Percentiles rank a stretch among this genome's conserved stretches.
Evolutionary conservation across 1,140 invertebrate species (phyloP).

Genomic region (Dendroctonus valens): DNA sequence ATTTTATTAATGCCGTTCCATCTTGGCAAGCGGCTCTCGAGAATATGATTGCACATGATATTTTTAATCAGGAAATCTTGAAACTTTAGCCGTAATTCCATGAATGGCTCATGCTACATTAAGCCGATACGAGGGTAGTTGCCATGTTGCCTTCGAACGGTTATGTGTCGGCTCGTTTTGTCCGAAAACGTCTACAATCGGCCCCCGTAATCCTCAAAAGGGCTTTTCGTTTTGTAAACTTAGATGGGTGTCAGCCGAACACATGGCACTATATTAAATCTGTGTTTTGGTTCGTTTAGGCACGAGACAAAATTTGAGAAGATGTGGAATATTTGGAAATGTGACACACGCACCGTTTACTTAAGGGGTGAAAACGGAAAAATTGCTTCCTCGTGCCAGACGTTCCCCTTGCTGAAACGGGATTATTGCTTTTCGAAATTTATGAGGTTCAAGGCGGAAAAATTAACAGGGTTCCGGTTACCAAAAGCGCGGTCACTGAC

Average conservation of each 20-base stretch:
- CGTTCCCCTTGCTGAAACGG: slow-evolving; percentile 15
- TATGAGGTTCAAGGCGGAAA: slow-evolving; percentile 14
- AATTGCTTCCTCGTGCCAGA: slow-evolving; percentile 27
- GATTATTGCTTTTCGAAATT: slow-evolving; percentile 23
- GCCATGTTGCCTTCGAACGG: too few species aligned
- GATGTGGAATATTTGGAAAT: slow-evolving; percentile 31
- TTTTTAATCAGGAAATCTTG: slow-evolving; percentile 30
- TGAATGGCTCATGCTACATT: slow-evolving; percentile 6
- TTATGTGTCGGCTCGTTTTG: not conserved
- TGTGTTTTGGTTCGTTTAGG: slow-evolving; percentile 29
- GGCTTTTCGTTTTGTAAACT: slow-evolving; percentile 21
- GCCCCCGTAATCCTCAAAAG: not conserved
- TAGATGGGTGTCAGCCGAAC: slow-evolving; percentile 18
- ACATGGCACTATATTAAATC: slow-evolving; percentile 29
- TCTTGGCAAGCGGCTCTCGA: slow-evolving; percentile 28
- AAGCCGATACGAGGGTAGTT: not conserved
- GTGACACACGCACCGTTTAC: slow-evolving; percentile 30
- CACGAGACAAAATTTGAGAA: slow-evolving; percentile 28
- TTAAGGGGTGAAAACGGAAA: slow-evolving; percentile 31
- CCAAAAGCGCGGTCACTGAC: not conserved
- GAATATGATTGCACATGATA: slow-evolving; percentile 28
- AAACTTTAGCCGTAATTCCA: slow-evolving; percentile 15
- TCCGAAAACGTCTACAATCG: too few species aligned
- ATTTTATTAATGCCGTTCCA: slow-evolving; percentile 31
- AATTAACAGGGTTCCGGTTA: slow-evolving; percentile 15